Evolutionary conservation across 2,888 invertebrate genomes (phyloP).

Genomic region (Pandemis cinnamomeana): DNA sequence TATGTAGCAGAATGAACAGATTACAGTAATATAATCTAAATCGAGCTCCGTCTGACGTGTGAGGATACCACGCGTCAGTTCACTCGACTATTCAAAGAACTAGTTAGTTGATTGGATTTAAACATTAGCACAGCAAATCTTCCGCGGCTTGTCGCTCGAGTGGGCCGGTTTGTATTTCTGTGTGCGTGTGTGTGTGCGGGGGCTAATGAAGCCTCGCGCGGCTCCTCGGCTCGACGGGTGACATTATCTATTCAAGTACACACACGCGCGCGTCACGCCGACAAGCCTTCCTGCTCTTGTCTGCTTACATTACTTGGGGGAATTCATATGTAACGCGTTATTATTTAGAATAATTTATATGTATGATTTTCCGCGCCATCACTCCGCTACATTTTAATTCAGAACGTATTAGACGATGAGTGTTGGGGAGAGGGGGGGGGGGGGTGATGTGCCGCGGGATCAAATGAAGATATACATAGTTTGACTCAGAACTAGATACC

Average conservation of each 20-base stretch:
- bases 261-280: conserved; percentile 5
- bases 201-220: conserved; percentile 12
- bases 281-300: not conserved
- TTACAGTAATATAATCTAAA: not conserved
- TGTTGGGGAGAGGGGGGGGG: not conserved
- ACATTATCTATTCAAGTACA: conserved; percentile 21
- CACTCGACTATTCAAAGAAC: conserved; percentile 8
- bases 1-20: not conserved
- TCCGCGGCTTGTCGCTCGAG: not conserved
- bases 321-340: conserved; percentile 23
- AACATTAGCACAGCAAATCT: conserved; percentile 4
- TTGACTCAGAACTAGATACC: not conserved
- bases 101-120: conserved; percentile 13
- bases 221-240: not conserved
- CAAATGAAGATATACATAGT: conserved; percentile 4
- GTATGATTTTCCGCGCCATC: conserved; percentile 18
- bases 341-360: conserved; percentile 27
- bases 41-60: not conserved
- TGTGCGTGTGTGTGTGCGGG: not conserved
- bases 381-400: conserved; percentile 21
- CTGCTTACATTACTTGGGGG: conserved; percentile 13
- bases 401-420: not conserved
- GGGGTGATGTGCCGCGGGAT: not conserved
- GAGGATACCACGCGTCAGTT: not conserved
- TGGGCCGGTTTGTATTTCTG: not conserved